Base-by-base conservation (phyloP, 2,113 vertebrate species). In the Halcyon malimbica region DNA sequence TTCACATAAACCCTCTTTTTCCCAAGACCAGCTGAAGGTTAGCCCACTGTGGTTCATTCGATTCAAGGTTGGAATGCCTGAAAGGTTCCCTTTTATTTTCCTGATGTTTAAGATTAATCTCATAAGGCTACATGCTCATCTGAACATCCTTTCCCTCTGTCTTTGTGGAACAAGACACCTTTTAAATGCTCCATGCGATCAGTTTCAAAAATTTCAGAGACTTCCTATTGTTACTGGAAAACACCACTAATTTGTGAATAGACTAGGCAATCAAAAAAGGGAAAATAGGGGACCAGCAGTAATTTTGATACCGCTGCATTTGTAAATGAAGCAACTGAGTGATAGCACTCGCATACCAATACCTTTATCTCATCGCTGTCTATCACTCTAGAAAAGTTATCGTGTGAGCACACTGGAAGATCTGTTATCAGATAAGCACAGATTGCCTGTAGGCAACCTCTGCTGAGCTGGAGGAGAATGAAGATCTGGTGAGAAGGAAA, bases 301-400 rank as follows among this genome's bases (percentile, higher is more conserved):
- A 84, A 69, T 83, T 90, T 74, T 88, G 74, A 39, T 48, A 87
- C 51, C 1, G 0, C 26, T 89, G 26, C 29, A n/a, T 60, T 74
- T 81, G 53, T 73, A 86, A 60, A 33, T 81, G 64, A 81, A 94
- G 56, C 23, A 70, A 26, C n/a, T 42, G 24, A 12, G 31, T 35
- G 60, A 67, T 59, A 42, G 35, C 33, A 78, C 69, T 84, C 0
- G 2, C 42, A 48, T 91, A 89, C 59, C 56, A 67, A 71, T 92
- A 59, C 33, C 76, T 83, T 90, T 91, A 75, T 91, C 77, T 92
- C 51, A 17, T 88, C 71, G 92, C 83, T 93, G 15, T 67, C 82
- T 76, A 1, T 80, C 79, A 33, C 46, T 94, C 88, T 48, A 65
- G 70, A 64, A 83, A 74, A 88, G 59, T 88, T 86, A 83, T 56